phyloP scores from a whole-genome alignment of 2,797 vertebrate species.

The Karalla daura region DNA sequence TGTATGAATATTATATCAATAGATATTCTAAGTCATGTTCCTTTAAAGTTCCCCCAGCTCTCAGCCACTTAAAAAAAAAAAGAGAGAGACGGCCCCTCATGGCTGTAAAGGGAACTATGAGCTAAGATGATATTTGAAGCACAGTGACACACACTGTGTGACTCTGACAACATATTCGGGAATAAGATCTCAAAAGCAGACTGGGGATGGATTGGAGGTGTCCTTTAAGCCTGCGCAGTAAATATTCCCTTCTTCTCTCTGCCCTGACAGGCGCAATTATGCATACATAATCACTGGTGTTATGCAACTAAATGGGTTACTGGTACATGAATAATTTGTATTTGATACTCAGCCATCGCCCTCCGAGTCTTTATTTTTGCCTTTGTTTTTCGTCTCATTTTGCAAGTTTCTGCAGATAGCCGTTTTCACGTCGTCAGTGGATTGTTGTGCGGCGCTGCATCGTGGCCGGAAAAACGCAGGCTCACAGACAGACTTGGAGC shows the following conservation, averaged over 20 bases:
- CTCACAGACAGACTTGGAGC: neutral
- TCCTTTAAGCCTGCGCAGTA: constrained; percentile 51
- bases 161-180: constrained; percentile 28
- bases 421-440: neutral
- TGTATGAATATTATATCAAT: too few relatives aligned
- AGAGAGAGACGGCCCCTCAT: constrained; percentile 8
- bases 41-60: neutral
- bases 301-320: constrained; percentile 79
- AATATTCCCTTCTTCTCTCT: constrained; percentile 65
- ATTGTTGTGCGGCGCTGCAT: neutral
- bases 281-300: constrained; percentile 74
- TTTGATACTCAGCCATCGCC: constrained; percentile 57
- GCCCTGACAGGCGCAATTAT: constrained; percentile 70
- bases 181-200: constrained; percentile 28
- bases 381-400: constrained; percentile 34
- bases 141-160: neutral
- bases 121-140: constrained; percentile 4
- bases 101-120: constrained; percentile 11
- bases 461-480: neutral
- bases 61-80: constrained; percentile 1
- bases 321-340: constrained; percentile 80
- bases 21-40: too few relatives aligned
- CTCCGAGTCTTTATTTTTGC: constrained; percentile 45
- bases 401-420: constrained; percentile 5
- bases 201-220: constrained; percentile 31